Base-by-base conservation (phyloP, 2,888 invertebrate species). In the Tetramorium bicarinatum region DNA sequence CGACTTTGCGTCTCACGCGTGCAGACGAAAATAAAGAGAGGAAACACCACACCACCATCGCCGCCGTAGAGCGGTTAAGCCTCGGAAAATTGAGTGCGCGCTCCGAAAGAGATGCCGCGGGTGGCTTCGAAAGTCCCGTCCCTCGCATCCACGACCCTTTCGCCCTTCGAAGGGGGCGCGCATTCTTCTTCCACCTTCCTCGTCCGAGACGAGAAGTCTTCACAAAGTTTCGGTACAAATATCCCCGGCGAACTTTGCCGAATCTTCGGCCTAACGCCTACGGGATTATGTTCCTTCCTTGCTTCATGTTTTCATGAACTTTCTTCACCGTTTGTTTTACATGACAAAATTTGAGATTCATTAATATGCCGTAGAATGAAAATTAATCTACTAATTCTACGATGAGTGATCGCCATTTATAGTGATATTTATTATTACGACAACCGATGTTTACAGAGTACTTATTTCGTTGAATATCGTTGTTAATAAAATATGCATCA, bases 51-150 rank as follows among this genome's bases (percentile, higher is more conserved):
- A 44, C 54, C 66, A 54, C 67, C 18, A 44, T 41, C 54, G 34
- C n/a, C 44, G 64, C 15, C 79, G 83, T 79, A 75, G 86, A 89
- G 87, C 88, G 91, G 92, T 93, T 93, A 93, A 94, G 93, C 94
- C 92, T 91, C 91, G 92, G 93, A 93, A 94, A 94, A 94, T 94
- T 94, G 94, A 94, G 93, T 93, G 92, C 91, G 87, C 93, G 86
- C 87, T 90, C 56, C 47, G 62, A 82, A 85, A 86, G 82, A 75
- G 67, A 72, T 71, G 49, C 49, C 59, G 54, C 80, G 56, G 76
- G 41, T 61, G 77, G 56, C 52, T 83, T 69, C 54, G 38, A 80
- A 67, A 72, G 74, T 59, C 47, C 25, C 61, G 25, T 61, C 62
- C 71, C 44, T 64, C 64, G 69, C 52, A 69, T 71, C 54, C 81